Base-by-base conservation (phyloP, 2,113 vertebrate species). In the Calonectris borealis region DNA sequence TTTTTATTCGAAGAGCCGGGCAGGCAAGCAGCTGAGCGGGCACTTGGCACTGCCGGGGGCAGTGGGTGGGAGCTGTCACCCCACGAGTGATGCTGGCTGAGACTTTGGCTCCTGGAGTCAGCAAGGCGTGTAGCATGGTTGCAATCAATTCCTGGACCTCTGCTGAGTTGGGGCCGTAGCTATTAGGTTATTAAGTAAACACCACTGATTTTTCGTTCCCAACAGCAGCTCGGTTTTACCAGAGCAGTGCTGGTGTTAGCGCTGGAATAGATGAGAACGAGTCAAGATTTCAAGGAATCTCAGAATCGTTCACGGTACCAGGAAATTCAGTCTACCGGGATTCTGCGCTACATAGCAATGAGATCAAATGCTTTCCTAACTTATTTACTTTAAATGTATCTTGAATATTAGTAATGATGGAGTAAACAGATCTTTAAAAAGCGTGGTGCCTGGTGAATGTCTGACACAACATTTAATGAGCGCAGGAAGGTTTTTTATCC, bases 291-390 rank as follows among this genome's bases (percentile, higher is more conserved):
- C 91, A 93, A 88, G 91, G 89, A 91, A 94, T 79, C 84, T 77
- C 29, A 3, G 90, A 94, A n/a, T 75, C 27, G 60, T 84, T 84
- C 21, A 1, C 54, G 85, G 70, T 92, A 77, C 89, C 88, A 85
- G 94, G 89, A 97, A 91, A 86, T 55, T 9, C 85, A 62, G 62
- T 24, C 92, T 82, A 7, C 64, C 0, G 4, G 29, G 83, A 31
- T 83, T 55, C 88, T 90, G 90, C 34, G 3, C 65, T 38, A 26
- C 54, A 18, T 54, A 82, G 86, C 78, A 87, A 72, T 83, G 93
- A 96, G 89, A 91, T 87, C 93, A 97, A 97, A 94, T 96, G 89
- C 84, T 72, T 94, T 72, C 62, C 91, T 94, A 96, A 96, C 95
- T 62, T 91, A 62, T 96, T 96, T 94, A 95, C 87, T 93, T 95